Evolutionary conservation across 2,113 vertebrate species (phyloP).

Genomic region (Geococcyx californianus): DNA sequence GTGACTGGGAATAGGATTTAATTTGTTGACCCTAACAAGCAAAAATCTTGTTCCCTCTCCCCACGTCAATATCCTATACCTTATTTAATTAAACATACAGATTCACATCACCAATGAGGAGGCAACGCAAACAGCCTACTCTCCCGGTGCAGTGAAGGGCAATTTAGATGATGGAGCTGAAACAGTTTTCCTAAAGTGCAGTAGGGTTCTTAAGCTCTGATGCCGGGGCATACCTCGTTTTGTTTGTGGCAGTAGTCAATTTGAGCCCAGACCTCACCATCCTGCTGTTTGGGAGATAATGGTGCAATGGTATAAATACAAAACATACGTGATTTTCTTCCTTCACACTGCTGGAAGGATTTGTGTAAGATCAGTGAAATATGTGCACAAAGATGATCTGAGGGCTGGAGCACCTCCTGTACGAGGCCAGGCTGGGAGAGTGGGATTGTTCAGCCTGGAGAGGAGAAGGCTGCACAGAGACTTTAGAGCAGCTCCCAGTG

Average conservation of each 20-base stretch:
- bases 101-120: background rate
- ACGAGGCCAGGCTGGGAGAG: too few species aligned
- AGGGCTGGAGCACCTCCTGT: too few species aligned
- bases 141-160: fast-evolving
- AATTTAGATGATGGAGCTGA: background rate
- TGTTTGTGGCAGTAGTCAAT: fast-evolving
- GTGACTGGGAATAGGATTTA: background rate
- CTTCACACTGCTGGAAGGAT: fast-evolving
- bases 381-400: too few species aligned
- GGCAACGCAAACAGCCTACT: fast-evolving
- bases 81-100: background rate
- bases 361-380: fast-evolving
- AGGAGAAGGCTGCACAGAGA: too few species aligned
- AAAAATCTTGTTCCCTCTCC: background rate
- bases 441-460: too few species aligned
- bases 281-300: background rate
- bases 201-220: background rate
- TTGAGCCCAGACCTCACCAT: background rate
- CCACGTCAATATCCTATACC: fast-evolving
- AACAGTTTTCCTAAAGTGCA: fast-evolving
- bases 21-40: background rate
- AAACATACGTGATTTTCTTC: background rate
- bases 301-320: too few species aligned
- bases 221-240: fast-evolving
- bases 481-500: too few species aligned